Base-by-base conservation (phyloP, 1,140 invertebrate species). In the Apis florea region DNA sequence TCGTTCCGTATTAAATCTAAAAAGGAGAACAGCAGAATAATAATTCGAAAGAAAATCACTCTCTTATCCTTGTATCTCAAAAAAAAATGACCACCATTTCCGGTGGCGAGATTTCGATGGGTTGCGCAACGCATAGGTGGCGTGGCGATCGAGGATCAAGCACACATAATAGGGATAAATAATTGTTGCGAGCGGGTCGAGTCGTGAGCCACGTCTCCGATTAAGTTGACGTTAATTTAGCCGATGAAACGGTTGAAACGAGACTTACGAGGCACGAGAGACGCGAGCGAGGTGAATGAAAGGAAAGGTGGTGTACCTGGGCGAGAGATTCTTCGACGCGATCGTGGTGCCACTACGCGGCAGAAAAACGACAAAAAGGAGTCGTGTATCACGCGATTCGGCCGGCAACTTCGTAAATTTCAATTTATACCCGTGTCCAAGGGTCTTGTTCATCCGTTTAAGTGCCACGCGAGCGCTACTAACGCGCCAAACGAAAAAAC, bases 381-480 rank as follows among this genome's bases (percentile, higher is more conserved):
- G 15, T 75, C 59, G 49, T 72, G 76, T 84, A 84, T 89, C 86
- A 88, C 87, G 86, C 87, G 86, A 89, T 89, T 86, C 84, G 68
- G 49, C 71, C 69, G 84, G 78, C 82, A 82, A 84, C 86, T 89
- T 88, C 87, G 86, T 89, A 89, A 89, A 89, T 89, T 89, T 89
- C 87, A 86, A 89, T 89, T 89, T 89, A 89, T 88, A 89, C 86
- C 83, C 82, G 79, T 88, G 86, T 86, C 76, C 82, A 80, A 67
- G 76, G 79, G 67, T 77, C 74, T 82, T 74, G 79, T 79, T 85
- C 79, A 77, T 64, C 71, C 87, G 75, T 85, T 88, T 88, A 85
- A 88, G 83, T 85, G 74, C 86, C 83, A 88, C 80, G 81, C 86
- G 86, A 88, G 49, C 69, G 82, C 82, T 82, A 83, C 85, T 84